phyloP scores from a whole-genome alignment of 92 coral and sea anemone genomes.

The Phenganax subtilis region DNA sequence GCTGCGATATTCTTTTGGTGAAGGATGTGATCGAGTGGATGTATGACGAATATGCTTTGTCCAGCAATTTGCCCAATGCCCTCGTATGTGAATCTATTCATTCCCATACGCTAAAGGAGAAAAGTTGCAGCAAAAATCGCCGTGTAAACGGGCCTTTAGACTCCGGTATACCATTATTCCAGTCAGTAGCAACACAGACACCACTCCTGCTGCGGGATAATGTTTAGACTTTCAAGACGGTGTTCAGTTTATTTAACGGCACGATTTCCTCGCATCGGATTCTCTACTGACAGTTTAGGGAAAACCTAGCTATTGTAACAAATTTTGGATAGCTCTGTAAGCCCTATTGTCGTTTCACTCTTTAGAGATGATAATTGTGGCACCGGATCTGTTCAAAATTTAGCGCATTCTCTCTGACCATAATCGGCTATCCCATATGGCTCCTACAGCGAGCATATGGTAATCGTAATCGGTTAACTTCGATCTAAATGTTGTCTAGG shows the following conservation, averaged over 20 bases:
- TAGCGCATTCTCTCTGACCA: neutral
- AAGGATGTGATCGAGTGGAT: no score
- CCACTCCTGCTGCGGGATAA: slow-evolving; percentile 14
- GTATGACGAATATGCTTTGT: no score
- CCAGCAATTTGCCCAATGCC: no score
- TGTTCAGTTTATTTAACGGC: neutral
- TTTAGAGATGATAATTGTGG: neutral
- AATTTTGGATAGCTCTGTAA: neutral
- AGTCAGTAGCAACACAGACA: neutral
- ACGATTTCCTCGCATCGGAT: neutral
- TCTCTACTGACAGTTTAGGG: neutral
- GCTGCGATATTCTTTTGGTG: no score
- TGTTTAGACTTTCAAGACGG: neutral
- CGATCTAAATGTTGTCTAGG: slow-evolving; percentile 11
- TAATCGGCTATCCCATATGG: slow-evolving; percentile 9
- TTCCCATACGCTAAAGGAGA: no score
- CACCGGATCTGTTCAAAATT: neutral
- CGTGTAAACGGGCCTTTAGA: no score
- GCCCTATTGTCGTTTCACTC: neutral
- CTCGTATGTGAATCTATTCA: no score
- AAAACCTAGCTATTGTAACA: neutral
- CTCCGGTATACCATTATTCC: no score
- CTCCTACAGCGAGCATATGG: slow-evolving; percentile 20
- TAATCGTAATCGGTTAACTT: neutral
- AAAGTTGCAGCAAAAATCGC: no score